Evolutionary conservation across 2,888 invertebrate species (phyloP).

Genomic region (Spilosoma lubricipeda): DNA sequence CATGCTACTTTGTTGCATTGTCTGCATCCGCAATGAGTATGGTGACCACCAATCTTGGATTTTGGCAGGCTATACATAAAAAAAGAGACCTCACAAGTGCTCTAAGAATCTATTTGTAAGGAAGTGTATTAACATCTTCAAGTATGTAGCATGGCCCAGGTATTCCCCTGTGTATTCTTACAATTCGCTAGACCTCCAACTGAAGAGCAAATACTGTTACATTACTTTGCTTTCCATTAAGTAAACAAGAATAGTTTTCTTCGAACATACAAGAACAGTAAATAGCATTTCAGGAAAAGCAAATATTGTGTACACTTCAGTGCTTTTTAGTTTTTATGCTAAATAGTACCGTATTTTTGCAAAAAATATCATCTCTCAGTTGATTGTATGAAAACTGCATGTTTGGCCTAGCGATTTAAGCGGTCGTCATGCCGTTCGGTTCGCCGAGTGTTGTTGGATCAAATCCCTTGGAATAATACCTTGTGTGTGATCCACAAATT

Average conservation of each 20-base stretch:
- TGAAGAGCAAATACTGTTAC: slow-evolving; percentile 15
- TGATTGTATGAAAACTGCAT: too few relatives aligned
- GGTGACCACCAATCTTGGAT: too few relatives aligned
- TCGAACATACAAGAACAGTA: background rate
- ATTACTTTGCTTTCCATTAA: slow-evolving; percentile 25
- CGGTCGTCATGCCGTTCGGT: too few relatives aligned
- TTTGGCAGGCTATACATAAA: too few relatives aligned
- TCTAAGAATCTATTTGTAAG: background rate
- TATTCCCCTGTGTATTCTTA: background rate
- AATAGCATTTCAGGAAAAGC: background rate
- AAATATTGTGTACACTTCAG: background rate
- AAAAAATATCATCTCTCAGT: too few relatives aligned
- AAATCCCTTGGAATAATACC: too few relatives aligned
- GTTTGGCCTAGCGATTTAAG: too few relatives aligned
- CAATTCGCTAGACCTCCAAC: background rate
- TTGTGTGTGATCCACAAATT: too few relatives aligned
- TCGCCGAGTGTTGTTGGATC: too few relatives aligned
- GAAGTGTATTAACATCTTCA: background rate
- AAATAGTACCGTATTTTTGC: background rate
- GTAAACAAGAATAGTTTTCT: slow-evolving; percentile 9
- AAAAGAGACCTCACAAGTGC: too few relatives aligned
- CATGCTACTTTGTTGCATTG: too few relatives aligned
- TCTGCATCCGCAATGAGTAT: too few relatives aligned
- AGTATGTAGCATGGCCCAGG: background rate
- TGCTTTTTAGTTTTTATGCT: background rate